Conservation (phyloP, 2,888 invertebrate genomes). For the Eilema griseolum region DNA sequence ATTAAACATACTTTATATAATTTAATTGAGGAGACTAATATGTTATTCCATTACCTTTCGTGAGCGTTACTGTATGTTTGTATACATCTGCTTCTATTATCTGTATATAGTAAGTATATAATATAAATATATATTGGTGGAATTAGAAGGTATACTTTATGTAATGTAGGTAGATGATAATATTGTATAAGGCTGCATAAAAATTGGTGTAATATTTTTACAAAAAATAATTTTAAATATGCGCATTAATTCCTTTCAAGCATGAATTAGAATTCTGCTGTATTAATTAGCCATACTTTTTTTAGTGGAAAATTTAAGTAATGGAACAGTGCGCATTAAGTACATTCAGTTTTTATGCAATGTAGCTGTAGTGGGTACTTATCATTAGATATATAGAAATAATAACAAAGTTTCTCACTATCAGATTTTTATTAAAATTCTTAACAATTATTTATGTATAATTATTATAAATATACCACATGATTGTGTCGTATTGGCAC, state of each 20-base stretch:
- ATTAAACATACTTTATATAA: neutral
- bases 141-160: constrained; percentile 34
- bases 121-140: constrained; percentile 32
- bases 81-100: constrained; percentile 7
- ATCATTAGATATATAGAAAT: constrained; percentile 32
- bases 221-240: neutral
- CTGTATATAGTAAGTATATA: constrained; percentile 15
- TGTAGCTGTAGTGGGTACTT: constrained; percentile 32
- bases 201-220: constrained; percentile 29
- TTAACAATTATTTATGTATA: constrained; percentile 79
- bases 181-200: constrained; percentile 37
- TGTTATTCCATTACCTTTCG: neutral
- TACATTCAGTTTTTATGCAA: constrained; percentile 46
- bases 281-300: neutral
- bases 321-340: neutral
- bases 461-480: constrained; percentile 76
- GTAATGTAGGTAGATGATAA: constrained; percentile 14
- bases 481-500: constrained; percentile 77
- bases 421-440: constrained; percentile 80
- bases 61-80: constrained; percentile 22
- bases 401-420: constrained; percentile 65
- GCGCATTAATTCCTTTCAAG: neutral
- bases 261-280: neutral
- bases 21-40: neutral
- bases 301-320: neutral